These are phyloP conservation scores for Bombus sylvicola DNA, from an alignment of 1,140 invertebrate species.

Conservation along the genomic window DNA sequence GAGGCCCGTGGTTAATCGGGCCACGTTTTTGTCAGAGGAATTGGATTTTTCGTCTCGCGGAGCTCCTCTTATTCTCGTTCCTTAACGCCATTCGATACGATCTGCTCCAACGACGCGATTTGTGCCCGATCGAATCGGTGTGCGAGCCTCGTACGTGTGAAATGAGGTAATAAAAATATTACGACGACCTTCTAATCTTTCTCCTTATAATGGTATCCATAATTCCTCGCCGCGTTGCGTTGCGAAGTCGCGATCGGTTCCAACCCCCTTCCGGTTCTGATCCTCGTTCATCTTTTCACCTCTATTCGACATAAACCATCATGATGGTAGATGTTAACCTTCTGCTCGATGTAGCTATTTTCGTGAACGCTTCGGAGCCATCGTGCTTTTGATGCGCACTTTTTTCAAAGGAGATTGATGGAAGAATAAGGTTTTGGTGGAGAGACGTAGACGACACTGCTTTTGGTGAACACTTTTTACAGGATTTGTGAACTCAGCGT, in stretches of 20 bases:
- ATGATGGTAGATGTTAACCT: slow-evolving; percentile 51
- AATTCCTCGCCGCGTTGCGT: slow-evolving; percentile 69
- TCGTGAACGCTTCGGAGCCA: background rate
- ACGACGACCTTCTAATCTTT: slow-evolving; percentile 74
- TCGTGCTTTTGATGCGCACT: background rate
- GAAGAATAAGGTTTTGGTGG: background rate
- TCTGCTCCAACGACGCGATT: slow-evolving; percentile 49
- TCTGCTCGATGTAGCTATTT: background rate
- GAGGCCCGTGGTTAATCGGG: slow-evolving; percentile 24
- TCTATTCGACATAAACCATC: slow-evolving; percentile 51
- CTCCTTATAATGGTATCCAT: slow-evolving; percentile 74
- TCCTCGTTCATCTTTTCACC: slow-evolving; percentile 33
- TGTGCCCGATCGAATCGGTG: slow-evolving; percentile 34
- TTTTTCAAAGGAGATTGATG: background rate
- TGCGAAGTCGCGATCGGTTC: slow-evolving; percentile 66
- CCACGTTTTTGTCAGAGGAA: slow-evolving; percentile 16
- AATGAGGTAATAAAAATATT: slow-evolving; percentile 75
- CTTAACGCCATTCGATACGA: slow-evolving; percentile 48
- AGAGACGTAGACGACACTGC: too few species aligned
- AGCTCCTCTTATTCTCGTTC: background rate
- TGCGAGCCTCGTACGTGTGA: slow-evolving; percentile 54
- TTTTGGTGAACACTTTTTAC: background rate
- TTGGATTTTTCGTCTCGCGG: slow-evolving; percentile 28
- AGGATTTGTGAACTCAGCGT: background rate
- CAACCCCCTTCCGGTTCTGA: slow-evolving; percentile 5